Evolutionary conservation across 1,140 invertebrate genomes (phyloP).

Genomic region (Heliconius himera): DNA sequence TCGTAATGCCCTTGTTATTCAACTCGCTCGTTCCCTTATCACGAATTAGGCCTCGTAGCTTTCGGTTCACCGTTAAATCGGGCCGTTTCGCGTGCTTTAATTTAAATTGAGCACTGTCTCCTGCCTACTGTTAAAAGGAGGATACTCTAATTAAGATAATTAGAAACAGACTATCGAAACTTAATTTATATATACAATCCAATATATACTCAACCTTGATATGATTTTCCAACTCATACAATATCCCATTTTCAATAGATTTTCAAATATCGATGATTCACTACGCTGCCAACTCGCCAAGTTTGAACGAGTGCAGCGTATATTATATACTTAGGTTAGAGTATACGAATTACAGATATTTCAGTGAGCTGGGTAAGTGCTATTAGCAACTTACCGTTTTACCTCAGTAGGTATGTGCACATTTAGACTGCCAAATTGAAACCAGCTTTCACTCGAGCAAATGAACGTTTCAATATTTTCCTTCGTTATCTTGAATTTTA

Average conservation of each 20-base stretch:
- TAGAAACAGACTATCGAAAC: constrained; percentile 62
- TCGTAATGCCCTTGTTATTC: constrained; percentile 59
- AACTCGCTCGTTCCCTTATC: constrained; percentile 70
- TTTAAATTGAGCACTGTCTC: constrained; percentile 66
- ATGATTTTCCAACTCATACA: not conserved
- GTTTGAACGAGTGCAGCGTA: constrained; percentile 50
- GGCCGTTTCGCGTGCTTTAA: constrained; percentile 64
- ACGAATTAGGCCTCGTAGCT: constrained; percentile 69
- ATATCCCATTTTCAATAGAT: constrained; percentile 32
- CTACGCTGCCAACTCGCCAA: constrained; percentile 39
- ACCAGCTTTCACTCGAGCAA: constrained; percentile 58
- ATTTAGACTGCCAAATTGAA: constrained; percentile 69
- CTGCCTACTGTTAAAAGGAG: constrained; percentile 62
- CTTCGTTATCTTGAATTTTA: not conserved
- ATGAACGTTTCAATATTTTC: constrained; percentile 44
- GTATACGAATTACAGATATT: constrained; percentile 31
- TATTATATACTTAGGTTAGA: constrained; percentile 25
- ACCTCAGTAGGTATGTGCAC: constrained; percentile 47
- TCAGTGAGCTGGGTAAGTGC: constrained; percentile 50
- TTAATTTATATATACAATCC: constrained; percentile 16
- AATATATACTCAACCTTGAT: not conserved
- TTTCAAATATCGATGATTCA: constrained; percentile 39
- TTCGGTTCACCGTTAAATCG: constrained; percentile 69
- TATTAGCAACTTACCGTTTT: constrained; percentile 69
- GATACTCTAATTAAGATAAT: constrained; percentile 72